phyloP scores from a whole-genome alignment of 2,113 vertebrate species.

The Lepisosteus oculatus region DNA sequence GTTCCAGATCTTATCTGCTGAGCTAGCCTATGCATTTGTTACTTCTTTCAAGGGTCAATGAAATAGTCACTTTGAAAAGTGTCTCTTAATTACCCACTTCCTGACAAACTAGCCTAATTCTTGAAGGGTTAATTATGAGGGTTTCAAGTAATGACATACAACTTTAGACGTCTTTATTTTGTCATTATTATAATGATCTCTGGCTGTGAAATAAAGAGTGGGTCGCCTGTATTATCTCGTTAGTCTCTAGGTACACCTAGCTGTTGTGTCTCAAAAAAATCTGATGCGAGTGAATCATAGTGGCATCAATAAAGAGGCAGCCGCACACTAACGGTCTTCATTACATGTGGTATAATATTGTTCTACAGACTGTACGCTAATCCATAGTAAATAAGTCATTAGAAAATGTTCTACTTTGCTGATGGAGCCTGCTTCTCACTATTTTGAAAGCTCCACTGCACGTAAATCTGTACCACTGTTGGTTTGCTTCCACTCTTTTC shows the following conservation, averaged over 20 bases:
- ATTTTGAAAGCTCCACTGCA: neutral
- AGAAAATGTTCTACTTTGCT: slow-evolving; percentile 17
- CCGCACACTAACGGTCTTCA: slow-evolving; percentile 48
- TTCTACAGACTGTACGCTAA: slow-evolving; percentile 44
- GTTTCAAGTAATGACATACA: slow-evolving; percentile 30
- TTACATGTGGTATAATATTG: slow-evolving; percentile 45
- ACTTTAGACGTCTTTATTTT: slow-evolving; percentile 19
- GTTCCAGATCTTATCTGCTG: neutral
- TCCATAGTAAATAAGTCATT: slow-evolving; percentile 45
- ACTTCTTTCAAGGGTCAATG: slow-evolving; percentile 35
- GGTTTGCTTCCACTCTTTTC: no score
- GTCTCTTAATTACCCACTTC: slow-evolving; percentile 36
- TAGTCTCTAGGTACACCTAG: slow-evolving; percentile 42
- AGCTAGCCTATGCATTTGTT: slow-evolving; percentile 3
- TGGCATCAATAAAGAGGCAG: slow-evolving; percentile 55
- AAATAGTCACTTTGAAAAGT: slow-evolving; percentile 32
- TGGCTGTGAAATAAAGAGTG: slow-evolving; percentile 28
- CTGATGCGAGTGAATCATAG: slow-evolving; percentile 49
- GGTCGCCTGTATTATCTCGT: slow-evolving; percentile 32
- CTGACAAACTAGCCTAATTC: slow-evolving; percentile 40
- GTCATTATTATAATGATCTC: slow-evolving; percentile 35
- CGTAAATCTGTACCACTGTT: no score
- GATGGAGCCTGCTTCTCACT: neutral
- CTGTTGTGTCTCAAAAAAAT: slow-evolving; percentile 37
- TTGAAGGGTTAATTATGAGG: slow-evolving; percentile 27